A percentile compares a stretch with the other conserved stretches of the same genome.
These are phyloP conservation scores for Sinelater perroti DNA, from an alignment of 2,888 invertebrate species.

Conservation along the genomic window DNA sequence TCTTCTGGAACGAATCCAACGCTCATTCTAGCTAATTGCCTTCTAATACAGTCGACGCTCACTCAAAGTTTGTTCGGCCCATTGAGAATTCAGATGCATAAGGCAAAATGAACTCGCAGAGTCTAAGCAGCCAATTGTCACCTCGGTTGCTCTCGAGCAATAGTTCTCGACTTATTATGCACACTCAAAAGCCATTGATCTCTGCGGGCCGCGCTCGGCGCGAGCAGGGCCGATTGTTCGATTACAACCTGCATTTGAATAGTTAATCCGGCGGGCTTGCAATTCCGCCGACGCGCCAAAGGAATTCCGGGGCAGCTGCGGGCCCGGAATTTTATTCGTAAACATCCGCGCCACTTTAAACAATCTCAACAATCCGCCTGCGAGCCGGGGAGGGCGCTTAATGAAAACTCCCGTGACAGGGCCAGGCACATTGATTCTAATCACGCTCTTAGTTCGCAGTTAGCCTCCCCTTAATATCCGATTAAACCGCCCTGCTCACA, in stretches of 20 bases:
- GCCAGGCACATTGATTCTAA: conserved; percentile 23
- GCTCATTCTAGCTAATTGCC: not conserved
- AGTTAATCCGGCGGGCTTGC: conserved; percentile 13
- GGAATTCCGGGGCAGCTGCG: conserved; percentile 19
- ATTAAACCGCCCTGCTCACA: conserved; percentile 22
- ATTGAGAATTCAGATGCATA: not conserved
- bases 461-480: conserved; percentile 27
- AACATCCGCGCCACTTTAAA: conserved; percentile 18
- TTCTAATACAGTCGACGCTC: not conserved
- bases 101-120: conserved; percentile 1
- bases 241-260: conserved; percentile 12
- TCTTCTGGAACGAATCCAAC: not conserved
- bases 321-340: conserved; percentile 24
- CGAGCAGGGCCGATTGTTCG: conserved; percentile 8
- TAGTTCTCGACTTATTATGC: conserved; percentile 15
- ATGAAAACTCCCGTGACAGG: conserved; percentile 15
- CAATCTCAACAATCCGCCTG: conserved; percentile 11
- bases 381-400: conserved; percentile 8
- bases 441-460: conserved; percentile 23
- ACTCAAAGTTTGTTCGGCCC: not conserved
- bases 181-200: conserved; percentile 17
- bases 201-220: not conserved
- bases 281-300: conserved; percentile 17
- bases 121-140: conserved; percentile 10
- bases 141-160: conserved; percentile 1